Evolutionary conservation across 2,797 vertebrate genomes (phyloP).

Genomic region (Sebastes alutus): DNA sequence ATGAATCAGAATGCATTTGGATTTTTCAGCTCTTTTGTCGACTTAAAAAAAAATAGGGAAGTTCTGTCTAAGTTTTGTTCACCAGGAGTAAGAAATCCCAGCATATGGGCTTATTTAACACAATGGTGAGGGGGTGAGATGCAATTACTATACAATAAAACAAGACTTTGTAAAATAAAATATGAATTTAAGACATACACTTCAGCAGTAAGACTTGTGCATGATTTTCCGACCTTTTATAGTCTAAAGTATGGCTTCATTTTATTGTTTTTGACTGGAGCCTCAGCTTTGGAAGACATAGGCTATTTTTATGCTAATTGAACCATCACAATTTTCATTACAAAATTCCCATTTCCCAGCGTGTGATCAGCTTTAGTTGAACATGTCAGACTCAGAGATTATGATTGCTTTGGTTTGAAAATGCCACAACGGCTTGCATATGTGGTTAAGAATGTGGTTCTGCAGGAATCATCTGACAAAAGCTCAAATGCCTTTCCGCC

Average conservation of each 20-base stretch:
- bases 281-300: background rate
- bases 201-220: background rate
- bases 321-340: background rate
- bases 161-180: background rate
- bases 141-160: background rate
- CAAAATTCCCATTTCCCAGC: background rate
- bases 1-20: background rate
- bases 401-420: background rate
- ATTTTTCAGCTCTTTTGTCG: background rate
- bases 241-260: background rate
- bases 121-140: background rate
- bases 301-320: background rate
- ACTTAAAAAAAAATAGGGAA: background rate
- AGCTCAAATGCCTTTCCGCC: background rate
- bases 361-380: background rate
- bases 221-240: background rate
- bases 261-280: background rate
- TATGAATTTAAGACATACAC: background rate
- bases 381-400: background rate
- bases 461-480: conserved; percentile 24
- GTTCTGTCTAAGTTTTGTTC: background rate
- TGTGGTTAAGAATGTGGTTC: conserved; percentile 52
- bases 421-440: background rate
- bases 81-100: background rate
- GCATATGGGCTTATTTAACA: no score